These are phyloP conservation scores for Vombatus ursinus DNA, from an alignment of 2,113 vertebrate species.

Conservation along the genomic window DNA sequence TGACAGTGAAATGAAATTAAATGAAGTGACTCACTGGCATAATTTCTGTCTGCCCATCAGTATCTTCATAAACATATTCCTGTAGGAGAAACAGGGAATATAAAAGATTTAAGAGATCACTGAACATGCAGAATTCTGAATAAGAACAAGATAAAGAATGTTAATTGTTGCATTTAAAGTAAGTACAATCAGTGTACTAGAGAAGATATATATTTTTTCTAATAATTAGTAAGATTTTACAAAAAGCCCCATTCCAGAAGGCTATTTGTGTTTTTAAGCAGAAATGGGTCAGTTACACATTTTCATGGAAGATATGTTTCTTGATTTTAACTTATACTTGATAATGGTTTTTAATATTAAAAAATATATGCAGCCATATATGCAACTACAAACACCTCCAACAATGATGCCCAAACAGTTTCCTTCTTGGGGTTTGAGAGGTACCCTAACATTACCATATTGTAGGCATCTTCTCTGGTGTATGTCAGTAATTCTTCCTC, in stretches of 20 bases:
- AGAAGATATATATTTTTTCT: neutral
- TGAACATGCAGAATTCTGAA: neutral
- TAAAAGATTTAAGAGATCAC: neutral
- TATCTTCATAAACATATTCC: constrained; percentile 90
- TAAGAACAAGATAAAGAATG: neutral
- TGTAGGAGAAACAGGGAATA: constrained; percentile 57
- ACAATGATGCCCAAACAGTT: neutral
- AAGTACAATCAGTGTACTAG: fast-evolving
- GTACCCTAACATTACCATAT: constrained; percentile 81
- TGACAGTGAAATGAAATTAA: fast-evolving
- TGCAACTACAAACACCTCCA: neutral
- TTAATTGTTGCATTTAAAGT: neutral
- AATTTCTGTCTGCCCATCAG: constrained; percentile 89
- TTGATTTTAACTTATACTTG: neutral
- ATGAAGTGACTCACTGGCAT: constrained; percentile 87
- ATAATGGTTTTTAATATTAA: neutral
- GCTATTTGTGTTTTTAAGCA: neutral
- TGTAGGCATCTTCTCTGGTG: constrained; percentile 92
- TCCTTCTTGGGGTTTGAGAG: neutral
- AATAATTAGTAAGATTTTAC: neutral
- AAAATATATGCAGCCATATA: neutral
- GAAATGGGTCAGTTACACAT: neutral
- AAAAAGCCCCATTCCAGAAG: neutral
- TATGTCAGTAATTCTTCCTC: constrained; percentile 91
- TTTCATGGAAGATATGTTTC: neutral